A percentile compares a stretch with the other conserved stretches of the same genome.
phyloP scores from a whole-genome alignment of 2,113 vertebrate species.

The Oncorhynchus clarkii region DNA sequence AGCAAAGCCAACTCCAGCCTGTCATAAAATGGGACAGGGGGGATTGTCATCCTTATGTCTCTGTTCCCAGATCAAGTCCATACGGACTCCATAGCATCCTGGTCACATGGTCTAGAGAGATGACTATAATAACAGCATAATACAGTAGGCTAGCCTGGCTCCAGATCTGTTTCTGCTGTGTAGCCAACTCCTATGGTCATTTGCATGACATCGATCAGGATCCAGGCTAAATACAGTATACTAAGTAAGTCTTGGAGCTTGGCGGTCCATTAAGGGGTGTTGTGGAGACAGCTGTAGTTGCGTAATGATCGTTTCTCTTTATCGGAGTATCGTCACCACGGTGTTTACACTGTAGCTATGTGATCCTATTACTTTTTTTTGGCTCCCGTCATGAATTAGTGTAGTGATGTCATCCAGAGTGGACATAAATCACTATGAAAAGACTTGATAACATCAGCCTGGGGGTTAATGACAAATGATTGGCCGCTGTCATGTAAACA shows the following conservation, averaged over 20 bases:
- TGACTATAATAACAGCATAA: neutral
- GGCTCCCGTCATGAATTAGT: neutral
- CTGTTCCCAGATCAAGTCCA: constrained; percentile 15
- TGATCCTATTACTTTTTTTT: too few relatives aligned
- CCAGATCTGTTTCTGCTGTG: too few relatives aligned
- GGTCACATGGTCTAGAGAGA: neutral
- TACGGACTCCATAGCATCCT: neutral
- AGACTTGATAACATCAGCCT: neutral
- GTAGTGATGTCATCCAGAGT: neutral
- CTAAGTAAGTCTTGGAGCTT: too few relatives aligned
- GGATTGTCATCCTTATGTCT: constrained; percentile 3
- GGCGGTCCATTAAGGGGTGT: neutral
- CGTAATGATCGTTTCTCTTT: neutral
- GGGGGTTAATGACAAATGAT: neutral
- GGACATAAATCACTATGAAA: neutral
- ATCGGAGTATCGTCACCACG: neutral
- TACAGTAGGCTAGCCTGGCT: too few relatives aligned
- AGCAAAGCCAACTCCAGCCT: constrained; percentile 3
- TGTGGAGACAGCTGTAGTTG: neutral
- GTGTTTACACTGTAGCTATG: neutral
- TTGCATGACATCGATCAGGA: too few relatives aligned
- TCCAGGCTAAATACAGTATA: too few relatives aligned
- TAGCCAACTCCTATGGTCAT: too few relatives aligned
- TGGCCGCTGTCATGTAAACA: neutral
- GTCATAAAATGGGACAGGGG: constrained; percentile 8